These are phyloP conservation scores for Drosophila hamatofila DNA, from an alignment of 2,888 invertebrate genomes.

Conservation along the genomic window DNA sequence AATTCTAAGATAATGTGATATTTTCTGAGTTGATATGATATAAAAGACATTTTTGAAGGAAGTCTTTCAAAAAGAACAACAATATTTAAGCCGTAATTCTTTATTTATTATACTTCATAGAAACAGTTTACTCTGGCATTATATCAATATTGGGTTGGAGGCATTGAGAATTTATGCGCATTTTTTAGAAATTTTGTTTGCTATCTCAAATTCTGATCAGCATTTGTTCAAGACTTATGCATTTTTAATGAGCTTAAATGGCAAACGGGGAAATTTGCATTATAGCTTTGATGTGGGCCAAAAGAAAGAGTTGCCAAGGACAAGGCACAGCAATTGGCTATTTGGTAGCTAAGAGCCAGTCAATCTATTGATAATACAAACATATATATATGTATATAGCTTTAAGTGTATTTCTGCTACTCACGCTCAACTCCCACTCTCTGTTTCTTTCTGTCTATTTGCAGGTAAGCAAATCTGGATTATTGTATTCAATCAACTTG, in stretches of 20 bases:
- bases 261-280: constrained; percentile 41
- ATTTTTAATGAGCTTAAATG: constrained; percentile 75
- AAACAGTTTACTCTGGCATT: neutral
- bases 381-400: neutral
- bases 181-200: constrained; percentile 6
- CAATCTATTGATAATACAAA: constrained; percentile 24
- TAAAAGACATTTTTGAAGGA: neutral
- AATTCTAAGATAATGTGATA: neutral
- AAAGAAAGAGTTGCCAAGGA: constrained; percentile 43
- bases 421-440: neutral
- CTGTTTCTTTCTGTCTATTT: constrained; percentile 35
- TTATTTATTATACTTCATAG: neutral
- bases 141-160: neutral
- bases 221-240: constrained; percentile 48
- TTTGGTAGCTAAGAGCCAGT: constrained; percentile 40
- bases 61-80: neutral
- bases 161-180: neutral
- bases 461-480: constrained; percentile 58
- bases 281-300: constrained; percentile 64
- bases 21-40: neutral
- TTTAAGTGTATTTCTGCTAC: constrained; percentile 10
- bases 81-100: neutral
- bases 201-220: constrained; percentile 22
- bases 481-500: constrained; percentile 57
- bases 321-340: constrained; percentile 35